Percentiles rank a stretch among this genome's conserved stretches.
Conservation (phyloP, 2,888 invertebrate genomes). For the Ormyrus pomaceus region DNA sequence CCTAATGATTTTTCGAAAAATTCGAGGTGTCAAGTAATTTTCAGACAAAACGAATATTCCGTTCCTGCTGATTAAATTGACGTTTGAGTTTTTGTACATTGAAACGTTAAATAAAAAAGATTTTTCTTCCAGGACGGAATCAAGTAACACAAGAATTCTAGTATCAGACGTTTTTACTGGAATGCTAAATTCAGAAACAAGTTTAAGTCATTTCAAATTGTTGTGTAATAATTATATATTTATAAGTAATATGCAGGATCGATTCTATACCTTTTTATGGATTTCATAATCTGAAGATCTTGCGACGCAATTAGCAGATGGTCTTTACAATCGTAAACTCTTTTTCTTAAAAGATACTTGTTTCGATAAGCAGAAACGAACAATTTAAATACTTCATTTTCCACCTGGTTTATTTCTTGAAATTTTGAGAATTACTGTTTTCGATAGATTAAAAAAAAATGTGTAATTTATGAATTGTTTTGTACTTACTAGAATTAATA, state of each 20-base stretch:
- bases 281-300: not conserved
- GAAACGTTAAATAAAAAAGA: conserved; percentile 17
- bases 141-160: conserved; percentile 30
- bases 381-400: not conserved
- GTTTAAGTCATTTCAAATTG: not conserved
- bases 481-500: conserved; percentile 8
- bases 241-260: too few species aligned
- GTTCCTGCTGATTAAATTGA: not conserved
- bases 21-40: conserved; percentile 22
- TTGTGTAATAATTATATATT: too few species aligned
- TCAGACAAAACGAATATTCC: conserved; percentile 10
- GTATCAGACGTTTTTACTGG: conserved; percentile 60
- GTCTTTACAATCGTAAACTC: conserved; percentile 12
- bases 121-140: not conserved
- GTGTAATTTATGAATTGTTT: not conserved
- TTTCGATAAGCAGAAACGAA: conserved; percentile 17
- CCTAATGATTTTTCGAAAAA: conserved; percentile 13
- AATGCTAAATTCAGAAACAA: conserved; percentile 58
- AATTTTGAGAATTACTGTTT: not conserved
- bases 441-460: not conserved
- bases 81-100: conserved; percentile 22
- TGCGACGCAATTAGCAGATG: conserved; percentile 23
- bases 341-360: conserved; percentile 1
- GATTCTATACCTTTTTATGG: conserved; percentile 18
- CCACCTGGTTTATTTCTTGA: conserved; percentile 6